These are phyloP conservation scores for Leptopilina drosophilae DNA, from an alignment of 2,888 invertebrate species.

Conservation along the genomic window DNA sequence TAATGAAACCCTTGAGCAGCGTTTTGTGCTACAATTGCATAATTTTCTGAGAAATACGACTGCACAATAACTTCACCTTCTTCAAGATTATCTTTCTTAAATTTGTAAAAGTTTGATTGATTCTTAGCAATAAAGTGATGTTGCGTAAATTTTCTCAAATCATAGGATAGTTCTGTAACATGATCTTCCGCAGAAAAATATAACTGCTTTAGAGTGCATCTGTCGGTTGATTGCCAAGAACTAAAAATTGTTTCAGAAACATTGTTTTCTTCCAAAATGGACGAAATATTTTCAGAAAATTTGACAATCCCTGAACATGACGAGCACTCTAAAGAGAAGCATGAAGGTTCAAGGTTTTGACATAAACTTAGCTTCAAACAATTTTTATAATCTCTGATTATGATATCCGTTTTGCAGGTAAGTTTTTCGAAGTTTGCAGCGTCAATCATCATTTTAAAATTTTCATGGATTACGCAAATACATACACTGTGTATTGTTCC, in stretches of 20 bases:
- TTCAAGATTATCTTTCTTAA: slow-evolving; percentile 37
- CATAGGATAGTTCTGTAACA: neutral
- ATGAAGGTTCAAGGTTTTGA: no score
- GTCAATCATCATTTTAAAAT: slow-evolving; percentile 42
- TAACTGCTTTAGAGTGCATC: slow-evolving; percentile 32
- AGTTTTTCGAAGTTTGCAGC: slow-evolving; percentile 18
- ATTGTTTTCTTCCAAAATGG: slow-evolving; percentile 21
- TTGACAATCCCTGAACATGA: no score
- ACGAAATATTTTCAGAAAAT: slow-evolving; percentile 22
- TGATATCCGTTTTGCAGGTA: neutral
- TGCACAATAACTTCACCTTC: slow-evolving; percentile 7
- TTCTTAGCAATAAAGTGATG: slow-evolving; percentile 44
- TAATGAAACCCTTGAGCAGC: slow-evolving; percentile 53
- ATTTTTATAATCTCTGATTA: slow-evolving; percentile 28
- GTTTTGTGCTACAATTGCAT: neutral
- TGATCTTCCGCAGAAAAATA: slow-evolving; percentile 35
- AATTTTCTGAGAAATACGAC: no score
- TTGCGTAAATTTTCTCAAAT: slow-evolving; percentile 34
- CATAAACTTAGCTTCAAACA: slow-evolving; percentile 28
- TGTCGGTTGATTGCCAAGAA: slow-evolving; percentile 43
- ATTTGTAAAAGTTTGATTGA: slow-evolving; percentile 22
- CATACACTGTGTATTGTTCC: slow-evolving; percentile 22
- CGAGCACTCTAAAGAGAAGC: no score
- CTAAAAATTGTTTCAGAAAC: slow-evolving; percentile 38
- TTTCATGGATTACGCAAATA: slow-evolving; percentile 40